Evolutionary conservation across 2,797 vertebrate species (phyloP), one percentile per base, ranked within the genome.

Genomic region (Ctenochaetus hawaiiensis): DNA sequence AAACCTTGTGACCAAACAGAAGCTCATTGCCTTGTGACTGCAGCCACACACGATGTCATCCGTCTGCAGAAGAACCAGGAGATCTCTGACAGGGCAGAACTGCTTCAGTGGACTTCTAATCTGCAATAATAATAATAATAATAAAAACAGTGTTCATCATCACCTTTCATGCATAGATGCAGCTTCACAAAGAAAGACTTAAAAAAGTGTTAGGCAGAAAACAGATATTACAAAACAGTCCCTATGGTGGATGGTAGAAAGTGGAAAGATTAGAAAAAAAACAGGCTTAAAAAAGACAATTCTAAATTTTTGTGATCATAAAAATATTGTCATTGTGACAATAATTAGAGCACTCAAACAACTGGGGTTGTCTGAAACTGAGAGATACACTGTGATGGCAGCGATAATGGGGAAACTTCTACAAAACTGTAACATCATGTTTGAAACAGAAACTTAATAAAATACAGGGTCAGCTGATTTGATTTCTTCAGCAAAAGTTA

Each of bases 21-120:
- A 30, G 26, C 26, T 30, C 26, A 30, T 5, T 30, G 2, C 26
- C 26, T 30, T 30, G 26, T 30, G 26, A 30, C 26, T 30, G 26
- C 26, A 0, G 26, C 26, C 26, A 30, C 23, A 61, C 20, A 45
- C 0, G 30, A 58, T 20, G 30, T 59, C 67, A 17, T 81, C 73
- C 3, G 7, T 73, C 63, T 62, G 48, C 56, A 65, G 41, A 62
- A 14, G 4, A 20, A 70, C 48, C 5, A 7, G 44, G 67, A 17
- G 49, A 52, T 71, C 52, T 47, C 14, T 41, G 41, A 48, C 26
- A 30, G 26, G 26, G 26, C 26, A 4, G 26, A 30, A 4, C 26
- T 30, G 26, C 26, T 30, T 30, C 26, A 30, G 26, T 30, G 26
- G 26, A 30, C 2, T 30, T 30, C 26, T 30, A 30, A 30, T 30